Conservation (phyloP, 2,113 vertebrate species). For the Atlantisia rogersi region DNA sequence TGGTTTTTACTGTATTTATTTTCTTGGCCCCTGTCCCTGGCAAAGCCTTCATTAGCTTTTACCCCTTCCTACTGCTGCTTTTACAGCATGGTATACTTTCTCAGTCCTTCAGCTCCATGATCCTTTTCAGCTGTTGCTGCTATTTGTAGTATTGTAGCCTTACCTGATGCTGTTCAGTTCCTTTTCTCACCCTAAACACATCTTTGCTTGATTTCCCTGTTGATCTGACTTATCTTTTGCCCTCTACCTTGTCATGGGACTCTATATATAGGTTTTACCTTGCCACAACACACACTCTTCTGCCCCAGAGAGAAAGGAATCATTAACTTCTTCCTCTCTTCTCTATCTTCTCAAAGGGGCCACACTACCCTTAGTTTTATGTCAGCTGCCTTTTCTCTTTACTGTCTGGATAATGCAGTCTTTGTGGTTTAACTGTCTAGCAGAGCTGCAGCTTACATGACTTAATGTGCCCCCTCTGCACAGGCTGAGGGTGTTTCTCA, state of each 20-base stretch:
- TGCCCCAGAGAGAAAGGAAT: neutral
- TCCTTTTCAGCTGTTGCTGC: neutral
- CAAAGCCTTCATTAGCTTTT: neutral
- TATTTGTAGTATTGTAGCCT: neutral
- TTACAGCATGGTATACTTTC: neutral
- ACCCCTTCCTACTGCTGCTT: neutral
- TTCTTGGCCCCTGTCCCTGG: neutral
- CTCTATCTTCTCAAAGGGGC: neutral
- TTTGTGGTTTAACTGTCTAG: neutral
- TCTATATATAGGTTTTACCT: neutral
- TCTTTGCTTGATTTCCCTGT: neutral
- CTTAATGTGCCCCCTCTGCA: neutral
- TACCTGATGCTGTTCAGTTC: neutral
- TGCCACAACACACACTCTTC: neutral
- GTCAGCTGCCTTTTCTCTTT: neutral
- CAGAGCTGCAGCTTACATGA: neutral
- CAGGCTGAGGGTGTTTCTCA: neutral
- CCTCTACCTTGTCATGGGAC: neutral
- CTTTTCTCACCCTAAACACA: neutral
- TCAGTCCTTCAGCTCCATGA: neutral
- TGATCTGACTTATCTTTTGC: neutral
- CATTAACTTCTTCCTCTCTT: neutral
- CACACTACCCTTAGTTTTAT: neutral
- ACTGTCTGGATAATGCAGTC: neutral
- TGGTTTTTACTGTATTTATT: neutral